These are phyloP conservation scores for Bombus huntii DNA, from an alignment of 1,140 invertebrate genomes.

Conservation along the genomic window DNA sequence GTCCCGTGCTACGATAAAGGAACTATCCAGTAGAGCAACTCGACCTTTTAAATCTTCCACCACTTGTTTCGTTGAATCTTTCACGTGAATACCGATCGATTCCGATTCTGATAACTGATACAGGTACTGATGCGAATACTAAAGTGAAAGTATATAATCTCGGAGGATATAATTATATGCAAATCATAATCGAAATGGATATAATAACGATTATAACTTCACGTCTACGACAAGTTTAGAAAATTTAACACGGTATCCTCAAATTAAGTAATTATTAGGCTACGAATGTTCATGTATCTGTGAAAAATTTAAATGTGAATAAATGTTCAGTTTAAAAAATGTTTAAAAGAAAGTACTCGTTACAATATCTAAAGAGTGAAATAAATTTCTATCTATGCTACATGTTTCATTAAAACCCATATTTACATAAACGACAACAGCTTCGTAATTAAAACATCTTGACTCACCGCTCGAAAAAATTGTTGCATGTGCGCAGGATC, in stretches of 20 bases:
- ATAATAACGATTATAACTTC: too few species aligned
- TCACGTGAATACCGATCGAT: background rate
- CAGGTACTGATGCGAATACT: background rate
- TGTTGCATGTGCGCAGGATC: slow-evolving; percentile 84
- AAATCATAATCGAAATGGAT: background rate
- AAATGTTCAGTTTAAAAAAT: background rate
- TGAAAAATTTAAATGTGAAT: too few species aligned
- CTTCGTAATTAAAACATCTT: too few species aligned
- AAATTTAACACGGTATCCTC: background rate
- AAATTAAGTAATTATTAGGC: background rate
- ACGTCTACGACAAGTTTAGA: too few species aligned
- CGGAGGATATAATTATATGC: background rate
- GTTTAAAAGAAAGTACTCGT: background rate
- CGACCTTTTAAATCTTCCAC: slow-evolving; percentile 6
- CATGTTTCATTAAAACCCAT: background rate
- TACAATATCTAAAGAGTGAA: background rate
- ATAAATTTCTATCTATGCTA: background rate
- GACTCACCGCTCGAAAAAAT: slow-evolving; percentile 90
- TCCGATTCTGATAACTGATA: background rate
- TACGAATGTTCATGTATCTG: too few species aligned
- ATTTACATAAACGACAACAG: too few species aligned
- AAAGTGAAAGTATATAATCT: background rate
- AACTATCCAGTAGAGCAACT: slow-evolving; percentile 11
- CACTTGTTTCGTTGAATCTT: background rate
- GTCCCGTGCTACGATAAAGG: slow-evolving; percentile 1